A percentile compares a stretch with the other conserved stretches of the same genome.
phyloP scores from a whole-genome alignment of 2,888 invertebrate genomes.

The Plagodis pulveraria region DNA sequence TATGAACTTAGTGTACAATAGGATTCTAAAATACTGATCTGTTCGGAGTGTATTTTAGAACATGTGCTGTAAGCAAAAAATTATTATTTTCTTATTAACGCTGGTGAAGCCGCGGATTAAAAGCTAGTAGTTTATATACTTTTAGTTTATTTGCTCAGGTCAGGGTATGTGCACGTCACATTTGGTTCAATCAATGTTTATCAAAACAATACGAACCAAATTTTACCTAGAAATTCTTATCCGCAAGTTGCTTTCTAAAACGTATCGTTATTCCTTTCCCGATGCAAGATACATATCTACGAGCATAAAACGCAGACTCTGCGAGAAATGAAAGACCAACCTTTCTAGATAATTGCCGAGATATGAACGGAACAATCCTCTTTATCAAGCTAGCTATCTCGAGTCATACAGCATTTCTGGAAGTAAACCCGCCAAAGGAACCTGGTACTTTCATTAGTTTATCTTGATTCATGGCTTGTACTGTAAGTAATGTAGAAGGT shows the following conservation, averaged over 20 bases:
- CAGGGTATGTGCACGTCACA: no score
- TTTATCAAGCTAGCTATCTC: conserved; percentile 51
- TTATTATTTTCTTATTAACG: no score
- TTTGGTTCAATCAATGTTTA: no score
- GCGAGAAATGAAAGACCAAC: conserved; percentile 34
- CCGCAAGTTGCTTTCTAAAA: conserved; percentile 4
- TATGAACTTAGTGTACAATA: no score
- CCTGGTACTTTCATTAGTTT: conserved; percentile 28
- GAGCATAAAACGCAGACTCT: conserved; percentile 43
- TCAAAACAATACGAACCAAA: not conserved
- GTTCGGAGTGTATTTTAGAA: no score
- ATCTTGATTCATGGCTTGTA: conserved; percentile 20
- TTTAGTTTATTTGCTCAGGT: no score
- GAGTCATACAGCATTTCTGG: conserved; percentile 38
- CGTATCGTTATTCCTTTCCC: conserved; percentile 32
- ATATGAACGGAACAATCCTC: conserved; percentile 48
- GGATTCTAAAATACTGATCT: no score
- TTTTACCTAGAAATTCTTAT: not conserved
- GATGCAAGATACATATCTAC: conserved; percentile 38
- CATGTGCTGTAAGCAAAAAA: no score
- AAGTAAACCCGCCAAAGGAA: conserved; percentile 31
- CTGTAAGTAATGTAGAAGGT: conserved; percentile 7
- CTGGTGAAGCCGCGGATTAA: no score
- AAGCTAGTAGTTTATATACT: no score
- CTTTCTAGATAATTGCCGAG: conserved; percentile 55